Conservation (phyloP, 2,888 invertebrate species). For the Chymomyza procnemis region DNA sequence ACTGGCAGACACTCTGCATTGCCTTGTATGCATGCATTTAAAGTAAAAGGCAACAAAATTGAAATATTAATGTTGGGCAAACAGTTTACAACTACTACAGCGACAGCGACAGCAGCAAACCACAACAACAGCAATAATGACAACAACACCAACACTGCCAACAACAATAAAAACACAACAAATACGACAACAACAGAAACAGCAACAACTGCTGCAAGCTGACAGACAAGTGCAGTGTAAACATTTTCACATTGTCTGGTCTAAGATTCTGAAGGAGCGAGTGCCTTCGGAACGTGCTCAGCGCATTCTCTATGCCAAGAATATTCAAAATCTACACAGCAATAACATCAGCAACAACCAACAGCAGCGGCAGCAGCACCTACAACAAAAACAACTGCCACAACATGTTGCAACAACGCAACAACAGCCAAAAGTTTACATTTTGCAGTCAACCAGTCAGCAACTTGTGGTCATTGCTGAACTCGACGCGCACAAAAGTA, state of each 20-base stretch:
- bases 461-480: not conserved
- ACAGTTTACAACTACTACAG: constrained; percentile 29
- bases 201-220: constrained; percentile 9
- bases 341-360: too few relatives aligned
- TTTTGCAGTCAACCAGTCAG: too few relatives aligned
- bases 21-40: not conserved
- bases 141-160: not conserved
- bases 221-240: constrained; percentile 50
- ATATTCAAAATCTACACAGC: not conserved
- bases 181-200: not conserved
- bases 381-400: not conserved
- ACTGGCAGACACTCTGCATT: not conserved
- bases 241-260: constrained; percentile 50
- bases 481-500: not conserved
- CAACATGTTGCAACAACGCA: not conserved
- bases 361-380: not conserved
- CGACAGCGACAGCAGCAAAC: constrained; percentile 16
- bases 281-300: not conserved
- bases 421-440: not conserved
- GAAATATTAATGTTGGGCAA: constrained; percentile 46
- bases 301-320: not conserved
- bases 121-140: constrained; percentile 5
- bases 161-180: too few relatives aligned
- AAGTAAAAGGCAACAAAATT: constrained; percentile 30
- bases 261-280: not conserved